phyloP scores from a whole-genome alignment of 2,888 invertebrate species.

The Pristionchus mayeri region DNA sequence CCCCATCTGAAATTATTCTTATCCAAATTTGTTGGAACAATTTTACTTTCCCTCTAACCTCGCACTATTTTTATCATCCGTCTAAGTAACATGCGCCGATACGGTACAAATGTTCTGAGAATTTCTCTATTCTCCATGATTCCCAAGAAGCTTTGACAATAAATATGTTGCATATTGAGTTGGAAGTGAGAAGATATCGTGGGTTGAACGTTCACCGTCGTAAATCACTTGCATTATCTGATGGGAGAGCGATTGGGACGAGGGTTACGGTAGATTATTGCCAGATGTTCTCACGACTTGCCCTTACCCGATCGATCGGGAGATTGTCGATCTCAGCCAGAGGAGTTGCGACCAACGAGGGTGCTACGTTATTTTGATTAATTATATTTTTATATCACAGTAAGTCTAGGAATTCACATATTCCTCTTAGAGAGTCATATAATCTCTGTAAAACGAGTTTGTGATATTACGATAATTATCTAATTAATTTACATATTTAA shows the following conservation, averaged over 20 bases:
- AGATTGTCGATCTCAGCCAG: not conserved
- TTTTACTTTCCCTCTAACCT: not conserved
- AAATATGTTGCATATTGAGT: not conserved
- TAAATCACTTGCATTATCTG: not conserved
- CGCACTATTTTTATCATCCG: not conserved
- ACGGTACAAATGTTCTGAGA: constrained; percentile 41
- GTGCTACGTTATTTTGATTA: too few relatives aligned
- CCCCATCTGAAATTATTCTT: constrained; percentile 10
- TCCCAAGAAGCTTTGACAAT: constrained; percentile 5
- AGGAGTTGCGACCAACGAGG: not conserved
- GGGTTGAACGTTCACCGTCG: not conserved
- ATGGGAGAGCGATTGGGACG: too few relatives aligned
- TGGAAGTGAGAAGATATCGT: not conserved
- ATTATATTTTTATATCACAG: too few relatives aligned
- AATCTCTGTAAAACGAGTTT: not conserved
- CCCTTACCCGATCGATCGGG: constrained; percentile 17
- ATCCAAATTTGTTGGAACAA: not conserved
- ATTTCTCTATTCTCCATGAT: constrained; percentile 30
- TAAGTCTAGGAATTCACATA: too few relatives aligned
- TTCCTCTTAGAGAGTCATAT: too few relatives aligned
- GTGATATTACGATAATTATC: not conserved
- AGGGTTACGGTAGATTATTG: not conserved
- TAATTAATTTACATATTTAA: not conserved
- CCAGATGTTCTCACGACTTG: constrained; percentile 26
- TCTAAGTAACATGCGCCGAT: constrained; percentile 16